phyloP scores from a whole-genome alignment of 2,797 vertebrate genomes.

The Cetoscarus ocellatus region DNA sequence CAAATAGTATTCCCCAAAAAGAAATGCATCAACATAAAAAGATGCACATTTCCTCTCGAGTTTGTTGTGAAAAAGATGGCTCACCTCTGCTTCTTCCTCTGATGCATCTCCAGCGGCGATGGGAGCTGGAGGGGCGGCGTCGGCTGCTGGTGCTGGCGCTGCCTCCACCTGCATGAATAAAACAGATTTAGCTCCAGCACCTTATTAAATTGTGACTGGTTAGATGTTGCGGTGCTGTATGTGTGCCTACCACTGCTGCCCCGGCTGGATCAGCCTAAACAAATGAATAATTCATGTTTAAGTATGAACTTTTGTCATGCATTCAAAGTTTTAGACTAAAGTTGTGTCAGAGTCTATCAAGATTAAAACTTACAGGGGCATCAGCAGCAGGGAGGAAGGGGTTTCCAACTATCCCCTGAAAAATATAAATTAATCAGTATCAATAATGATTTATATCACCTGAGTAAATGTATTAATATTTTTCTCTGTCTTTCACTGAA shows the following conservation, averaged over 20 bases:
- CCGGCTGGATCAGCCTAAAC: conserved; percentile 36
- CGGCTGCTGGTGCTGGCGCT: conserved; percentile 34
- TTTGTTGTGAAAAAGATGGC: neutral
- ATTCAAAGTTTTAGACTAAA: neutral
- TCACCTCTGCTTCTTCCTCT: conserved; percentile 78
- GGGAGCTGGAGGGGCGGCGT: conserved; percentile 30
- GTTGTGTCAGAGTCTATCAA: conserved; percentile 1
- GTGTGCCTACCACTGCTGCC: conserved; percentile 33
- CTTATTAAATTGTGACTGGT: neutral
- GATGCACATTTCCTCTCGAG: neutral
- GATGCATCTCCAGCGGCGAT: conserved; percentile 60
- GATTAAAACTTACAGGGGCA: conserved; percentile 60
- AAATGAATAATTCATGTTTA: conserved; percentile 14
- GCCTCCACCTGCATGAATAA: conserved; percentile 48
- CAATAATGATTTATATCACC: conserved; percentile 4
- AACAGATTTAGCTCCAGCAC: conserved; percentile 5
- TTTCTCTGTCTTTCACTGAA: neutral
- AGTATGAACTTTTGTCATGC: neutral
- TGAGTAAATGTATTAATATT: neutral
- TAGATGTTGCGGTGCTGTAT: neutral
- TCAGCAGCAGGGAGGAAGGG: conserved; percentile 68
- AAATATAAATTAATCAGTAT: conserved; percentile 26
- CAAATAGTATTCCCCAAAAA: too few species aligned
- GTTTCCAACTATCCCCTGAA: conserved; percentile 68
- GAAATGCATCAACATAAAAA: neutral